Evolutionary conservation across 2,888 invertebrate genomes (phyloP).

Genomic region (Eumacrocentrus americanus): DNA sequence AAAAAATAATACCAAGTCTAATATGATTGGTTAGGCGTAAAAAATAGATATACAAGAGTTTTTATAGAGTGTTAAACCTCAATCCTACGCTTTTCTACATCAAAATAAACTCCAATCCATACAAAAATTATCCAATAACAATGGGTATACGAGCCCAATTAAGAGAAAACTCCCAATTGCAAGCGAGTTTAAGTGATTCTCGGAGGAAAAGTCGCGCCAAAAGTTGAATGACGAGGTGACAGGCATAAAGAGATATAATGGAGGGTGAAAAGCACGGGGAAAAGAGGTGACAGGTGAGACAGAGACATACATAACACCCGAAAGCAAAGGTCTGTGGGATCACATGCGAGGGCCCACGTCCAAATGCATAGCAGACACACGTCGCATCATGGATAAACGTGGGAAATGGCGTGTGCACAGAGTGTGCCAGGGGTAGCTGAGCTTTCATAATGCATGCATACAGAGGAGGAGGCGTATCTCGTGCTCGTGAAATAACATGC

Average conservation of each 20-base stretch:
- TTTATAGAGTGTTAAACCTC: no score
- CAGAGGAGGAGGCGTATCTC: no score
- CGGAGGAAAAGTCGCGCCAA: constrained; percentile 7
- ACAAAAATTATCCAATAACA: constrained; percentile 5
- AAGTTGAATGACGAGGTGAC: constrained; percentile 15
- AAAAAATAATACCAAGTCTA: no score
- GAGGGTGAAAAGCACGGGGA: constrained; percentile 11
- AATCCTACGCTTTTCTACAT: no score
- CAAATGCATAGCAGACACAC: constrained; percentile 20
- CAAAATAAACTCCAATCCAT: not conserved
- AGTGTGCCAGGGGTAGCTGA: not conserved
- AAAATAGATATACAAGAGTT: no score
- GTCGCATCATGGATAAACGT: constrained; percentile 44
- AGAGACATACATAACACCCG: not conserved
- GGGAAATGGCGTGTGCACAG: constrained; percentile 55
- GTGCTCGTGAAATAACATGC: no score
- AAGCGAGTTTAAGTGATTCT: constrained; percentile 14
- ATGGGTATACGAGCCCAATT: no score
- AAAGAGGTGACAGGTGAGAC: constrained; percentile 15
- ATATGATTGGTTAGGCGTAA: no score
- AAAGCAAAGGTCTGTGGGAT: constrained; percentile 11
- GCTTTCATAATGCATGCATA: constrained; percentile 17
- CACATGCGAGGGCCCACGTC: constrained; percentile 16
- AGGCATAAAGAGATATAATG: constrained; percentile 7
- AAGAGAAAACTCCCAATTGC: constrained; percentile 6